These are phyloP conservation scores for Prionace glauca DNA, from an alignment of 2,797 vertebrate genomes.

Conservation along the genomic window DNA sequence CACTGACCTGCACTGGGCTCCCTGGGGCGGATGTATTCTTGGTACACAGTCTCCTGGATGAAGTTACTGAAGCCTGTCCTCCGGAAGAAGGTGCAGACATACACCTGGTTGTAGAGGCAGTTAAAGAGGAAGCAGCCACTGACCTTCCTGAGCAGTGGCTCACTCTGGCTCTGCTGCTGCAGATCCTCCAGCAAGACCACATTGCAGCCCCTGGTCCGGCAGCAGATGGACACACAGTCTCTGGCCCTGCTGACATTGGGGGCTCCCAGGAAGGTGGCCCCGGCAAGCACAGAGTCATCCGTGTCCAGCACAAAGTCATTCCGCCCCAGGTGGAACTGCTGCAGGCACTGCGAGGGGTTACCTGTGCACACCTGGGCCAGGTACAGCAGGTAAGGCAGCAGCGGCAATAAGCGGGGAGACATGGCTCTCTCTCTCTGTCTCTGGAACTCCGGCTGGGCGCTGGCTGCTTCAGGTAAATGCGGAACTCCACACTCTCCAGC, in stretches of 20 bases:
- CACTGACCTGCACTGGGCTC: background rate
- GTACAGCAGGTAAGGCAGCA: background rate
- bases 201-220: constrained; percentile 67
- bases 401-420: background rate
- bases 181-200: constrained; percentile 73
- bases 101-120: constrained; percentile 79
- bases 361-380: background rate
- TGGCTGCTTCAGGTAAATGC: background rate
- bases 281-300: constrained; percentile 74
- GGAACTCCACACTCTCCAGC: background rate
- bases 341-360: constrained; percentile 52
- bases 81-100: constrained; percentile 75
- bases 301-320: constrained; percentile 74
- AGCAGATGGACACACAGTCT: constrained; percentile 79
- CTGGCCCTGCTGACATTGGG: constrained; percentile 51
- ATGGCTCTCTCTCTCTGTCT: background rate
- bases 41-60: constrained; percentile 62
- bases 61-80: constrained; percentile 74
- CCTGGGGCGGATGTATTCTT: constrained; percentile 49
- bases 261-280: constrained; percentile 73
- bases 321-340: constrained; percentile 59
- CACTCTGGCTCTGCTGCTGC: constrained; percentile 46
- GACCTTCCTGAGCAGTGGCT: constrained; percentile 42
- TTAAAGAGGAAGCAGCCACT: constrained; percentile 76
- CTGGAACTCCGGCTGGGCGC: background rate